phyloP scores from a whole-genome alignment of 2,113 vertebrate species.

The Capra hircus region DNA sequence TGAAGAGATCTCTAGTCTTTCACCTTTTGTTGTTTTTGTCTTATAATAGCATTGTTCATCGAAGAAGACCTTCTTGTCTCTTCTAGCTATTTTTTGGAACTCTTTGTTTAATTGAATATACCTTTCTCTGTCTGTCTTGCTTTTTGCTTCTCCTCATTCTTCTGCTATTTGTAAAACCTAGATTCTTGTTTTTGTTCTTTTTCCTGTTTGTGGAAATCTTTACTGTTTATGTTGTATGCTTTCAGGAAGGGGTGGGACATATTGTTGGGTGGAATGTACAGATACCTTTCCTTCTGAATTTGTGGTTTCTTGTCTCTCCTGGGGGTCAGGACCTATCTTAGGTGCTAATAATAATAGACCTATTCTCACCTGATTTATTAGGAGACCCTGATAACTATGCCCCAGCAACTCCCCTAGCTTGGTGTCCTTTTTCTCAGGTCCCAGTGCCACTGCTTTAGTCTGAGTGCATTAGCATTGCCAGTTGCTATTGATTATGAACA shows the following conservation, averaged over 20 bases:
- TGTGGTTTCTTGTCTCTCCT: background rate
- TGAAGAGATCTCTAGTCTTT: background rate
- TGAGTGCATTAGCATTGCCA: background rate
- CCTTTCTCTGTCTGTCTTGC: background rate
- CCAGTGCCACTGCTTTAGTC: background rate
- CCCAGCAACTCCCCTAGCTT: background rate
- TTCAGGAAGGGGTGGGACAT: background rate
- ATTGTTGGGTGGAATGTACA: background rate
- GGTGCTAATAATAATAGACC: background rate
- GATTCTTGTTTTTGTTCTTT: conserved; percentile 8
- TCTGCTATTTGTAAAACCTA: background rate
- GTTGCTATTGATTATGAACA: background rate
- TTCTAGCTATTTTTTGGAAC: background rate
- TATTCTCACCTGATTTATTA: background rate
- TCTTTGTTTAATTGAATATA: background rate
- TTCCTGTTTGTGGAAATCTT: background rate
- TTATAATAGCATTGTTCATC: background rate
- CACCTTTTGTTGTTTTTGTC: background rate
- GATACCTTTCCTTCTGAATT: background rate
- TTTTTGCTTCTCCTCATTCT: background rate
- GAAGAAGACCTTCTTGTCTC: background rate
- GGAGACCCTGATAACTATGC: background rate
- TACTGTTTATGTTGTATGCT: background rate
- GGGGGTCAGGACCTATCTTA: background rate
- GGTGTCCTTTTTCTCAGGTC: background rate